These are phyloP conservation scores for Drosophila niveifrons DNA, from an alignment of 2,888 invertebrate species.

Conservation along the genomic window DNA sequence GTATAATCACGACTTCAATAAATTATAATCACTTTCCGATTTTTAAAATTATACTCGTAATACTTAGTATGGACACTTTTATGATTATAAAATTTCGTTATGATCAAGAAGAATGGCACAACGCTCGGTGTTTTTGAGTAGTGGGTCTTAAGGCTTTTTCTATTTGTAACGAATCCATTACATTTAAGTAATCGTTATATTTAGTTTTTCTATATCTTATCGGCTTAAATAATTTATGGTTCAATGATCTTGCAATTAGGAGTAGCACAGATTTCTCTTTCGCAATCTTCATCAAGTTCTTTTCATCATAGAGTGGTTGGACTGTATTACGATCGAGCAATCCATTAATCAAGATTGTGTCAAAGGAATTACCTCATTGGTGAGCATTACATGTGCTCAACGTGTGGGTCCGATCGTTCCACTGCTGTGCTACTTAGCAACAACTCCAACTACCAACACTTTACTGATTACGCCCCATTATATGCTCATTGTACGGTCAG, in stretches of 20 bases:
- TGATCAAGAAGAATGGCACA: too few species aligned
- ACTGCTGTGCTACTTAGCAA: slow-evolving; percentile 18
- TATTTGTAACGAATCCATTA: background rate
- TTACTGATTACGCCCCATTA: slow-evolving; percentile 42
- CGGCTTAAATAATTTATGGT: slow-evolving; percentile 9
- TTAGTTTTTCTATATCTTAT: slow-evolving; percentile 23
- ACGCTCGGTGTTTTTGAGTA: too few species aligned
- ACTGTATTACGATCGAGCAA: slow-evolving; percentile 17
- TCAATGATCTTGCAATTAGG: slow-evolving; percentile 32
- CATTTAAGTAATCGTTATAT: background rate
- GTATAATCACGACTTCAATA: background rate
- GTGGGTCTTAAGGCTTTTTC: too few species aligned
- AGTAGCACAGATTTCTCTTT: slow-evolving; percentile 38
- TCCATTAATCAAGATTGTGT: slow-evolving; percentile 77
- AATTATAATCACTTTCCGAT: too few species aligned
- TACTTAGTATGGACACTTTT: too few species aligned
- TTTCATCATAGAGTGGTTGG: background rate
- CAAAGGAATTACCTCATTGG: slow-evolving; percentile 69
- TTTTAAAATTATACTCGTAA: too few species aligned
- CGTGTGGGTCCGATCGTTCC: slow-evolving; percentile 33
- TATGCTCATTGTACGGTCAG: slow-evolving; percentile 32
- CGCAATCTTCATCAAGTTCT: slow-evolving; percentile 14
- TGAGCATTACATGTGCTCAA: slow-evolving; percentile 37
- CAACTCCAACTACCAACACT: slow-evolving; percentile 13
- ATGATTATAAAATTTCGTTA: too few species aligned